Evolutionary conservation across 2,113 vertebrate species (phyloP).

Genomic region (Dasyornis broadbenti): DNA sequence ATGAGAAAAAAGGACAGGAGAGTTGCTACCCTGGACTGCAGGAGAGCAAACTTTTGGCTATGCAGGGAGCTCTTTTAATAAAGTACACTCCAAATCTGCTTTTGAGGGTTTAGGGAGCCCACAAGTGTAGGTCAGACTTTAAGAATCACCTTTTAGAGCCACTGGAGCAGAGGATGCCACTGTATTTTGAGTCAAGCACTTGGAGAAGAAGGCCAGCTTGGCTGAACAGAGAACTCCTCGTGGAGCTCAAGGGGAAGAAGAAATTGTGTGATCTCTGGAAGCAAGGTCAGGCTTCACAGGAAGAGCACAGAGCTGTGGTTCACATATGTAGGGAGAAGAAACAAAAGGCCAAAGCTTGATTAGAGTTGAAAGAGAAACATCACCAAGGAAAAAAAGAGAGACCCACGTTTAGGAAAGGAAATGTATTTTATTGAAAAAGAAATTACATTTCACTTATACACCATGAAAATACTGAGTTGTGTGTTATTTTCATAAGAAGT

Average conservation of each 20-base stretch:
- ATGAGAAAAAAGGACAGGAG: background rate
- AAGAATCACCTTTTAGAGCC: background rate
- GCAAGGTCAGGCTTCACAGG: background rate
- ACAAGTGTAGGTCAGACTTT: background rate
- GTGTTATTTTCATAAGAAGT: slow-evolving; percentile 29
- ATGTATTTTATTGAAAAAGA: slow-evolving; percentile 59
- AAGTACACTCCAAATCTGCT: background rate
- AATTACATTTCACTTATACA: slow-evolving; percentile 52
- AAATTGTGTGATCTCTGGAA: background rate
- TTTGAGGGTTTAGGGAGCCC: background rate
- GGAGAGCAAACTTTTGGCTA: background rate
- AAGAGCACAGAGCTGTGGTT: background rate
- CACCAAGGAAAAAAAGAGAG: background rate
- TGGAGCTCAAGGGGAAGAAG: background rate
- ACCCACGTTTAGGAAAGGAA: slow-evolving; percentile 12
- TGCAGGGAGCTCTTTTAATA: background rate
- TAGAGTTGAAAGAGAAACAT: background rate
- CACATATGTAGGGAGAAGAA: background rate
- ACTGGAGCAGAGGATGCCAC: background rate
- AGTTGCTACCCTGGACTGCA: background rate
- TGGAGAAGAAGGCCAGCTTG: background rate
- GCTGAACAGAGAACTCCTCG: background rate
- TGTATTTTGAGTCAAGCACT: background rate
- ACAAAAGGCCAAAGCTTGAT: background rate
- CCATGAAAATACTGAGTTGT: slow-evolving; percentile 48